Conservation (phyloP, 2,888 invertebrate genomes). For the Physocephala rufipes region DNA sequence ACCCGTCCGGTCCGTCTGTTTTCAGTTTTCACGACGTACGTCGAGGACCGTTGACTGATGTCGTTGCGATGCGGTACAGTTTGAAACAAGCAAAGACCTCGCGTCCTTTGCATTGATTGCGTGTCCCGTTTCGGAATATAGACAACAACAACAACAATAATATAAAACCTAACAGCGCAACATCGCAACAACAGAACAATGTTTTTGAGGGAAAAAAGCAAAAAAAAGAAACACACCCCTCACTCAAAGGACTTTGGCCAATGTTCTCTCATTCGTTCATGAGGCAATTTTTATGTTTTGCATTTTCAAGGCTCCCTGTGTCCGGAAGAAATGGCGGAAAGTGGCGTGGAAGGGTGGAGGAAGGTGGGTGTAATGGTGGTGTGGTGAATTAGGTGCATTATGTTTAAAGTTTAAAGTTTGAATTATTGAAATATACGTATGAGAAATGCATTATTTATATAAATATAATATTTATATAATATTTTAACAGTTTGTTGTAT, state of each 20-base stretch:
- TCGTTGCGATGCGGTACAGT: conserved; percentile 34
- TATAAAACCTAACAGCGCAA: conserved; percentile 10
- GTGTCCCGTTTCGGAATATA: conserved; percentile 59
- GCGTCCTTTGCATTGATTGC: conserved; percentile 38
- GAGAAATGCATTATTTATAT: conserved; percentile 25
- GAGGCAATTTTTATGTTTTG: conserved; percentile 56
- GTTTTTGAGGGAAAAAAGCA: too few species aligned
- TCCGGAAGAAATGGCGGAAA: too few species aligned
- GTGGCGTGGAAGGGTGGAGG: conserved; percentile 23
- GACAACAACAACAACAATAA: conserved; percentile 18
- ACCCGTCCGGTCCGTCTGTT: not conserved
- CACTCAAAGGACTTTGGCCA: conserved; percentile 22
- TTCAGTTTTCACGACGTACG: not conserved
- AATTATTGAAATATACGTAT: conserved; percentile 33
- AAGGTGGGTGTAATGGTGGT: not conserved
- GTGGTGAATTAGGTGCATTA: not conserved
- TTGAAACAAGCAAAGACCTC: conserved; percentile 43
- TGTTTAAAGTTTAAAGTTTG: not conserved
- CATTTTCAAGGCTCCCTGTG: conserved; percentile 41
- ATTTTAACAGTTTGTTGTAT: conserved; percentile 52
- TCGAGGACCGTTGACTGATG: not conserved
- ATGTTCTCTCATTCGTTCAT: conserved; percentile 44
- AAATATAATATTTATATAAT: not conserved
- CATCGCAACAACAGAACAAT: not conserved
- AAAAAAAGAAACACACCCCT: not conserved